phyloP scores from a whole-genome alignment of 2,888 invertebrate genomes.

The Melinaea menophilus region DNA sequence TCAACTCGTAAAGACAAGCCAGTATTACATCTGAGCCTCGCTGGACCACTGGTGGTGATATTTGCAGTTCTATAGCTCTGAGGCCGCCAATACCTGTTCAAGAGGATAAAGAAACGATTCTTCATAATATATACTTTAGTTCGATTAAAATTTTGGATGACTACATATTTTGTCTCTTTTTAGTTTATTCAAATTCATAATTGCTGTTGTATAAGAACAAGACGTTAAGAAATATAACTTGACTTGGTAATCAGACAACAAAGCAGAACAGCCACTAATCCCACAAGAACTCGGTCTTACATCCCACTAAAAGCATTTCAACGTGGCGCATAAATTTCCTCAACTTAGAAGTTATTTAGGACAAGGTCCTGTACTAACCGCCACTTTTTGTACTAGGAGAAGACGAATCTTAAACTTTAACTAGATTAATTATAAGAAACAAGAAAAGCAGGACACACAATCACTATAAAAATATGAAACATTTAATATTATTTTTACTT shows the following conservation, averaged over 20 bases:
- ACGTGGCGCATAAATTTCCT: conserved; percentile 32
- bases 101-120: neutral
- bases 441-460: too few species aligned
- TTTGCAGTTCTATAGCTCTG: conserved; percentile 73
- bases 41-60: conserved; percentile 80
- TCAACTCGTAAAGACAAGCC: conserved; percentile 80
- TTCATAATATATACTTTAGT: neutral
- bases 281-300: conserved; percentile 24
- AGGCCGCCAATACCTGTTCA: conserved; percentile 68
- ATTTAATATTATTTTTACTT: too few species aligned
- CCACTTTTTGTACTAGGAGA: conserved; percentile 25
- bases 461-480: too few species aligned
- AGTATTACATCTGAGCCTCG: conserved; percentile 78
- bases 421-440: too few species aligned
- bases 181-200: neutral
- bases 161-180: too few species aligned
- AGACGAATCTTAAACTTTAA: conserved; percentile 10
- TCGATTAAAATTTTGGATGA: conserved; percentile 3
- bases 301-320: conserved; percentile 34
- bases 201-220: neutral
- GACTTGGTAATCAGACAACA: neutral
- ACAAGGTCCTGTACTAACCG: conserved; percentile 27
- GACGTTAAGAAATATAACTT: neutral
- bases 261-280: conserved; percentile 23
- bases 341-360: conserved; percentile 35